Base-by-base conservation (phyloP, 2,113 vertebrate species). In the Eleginops maclovinus region DNA sequence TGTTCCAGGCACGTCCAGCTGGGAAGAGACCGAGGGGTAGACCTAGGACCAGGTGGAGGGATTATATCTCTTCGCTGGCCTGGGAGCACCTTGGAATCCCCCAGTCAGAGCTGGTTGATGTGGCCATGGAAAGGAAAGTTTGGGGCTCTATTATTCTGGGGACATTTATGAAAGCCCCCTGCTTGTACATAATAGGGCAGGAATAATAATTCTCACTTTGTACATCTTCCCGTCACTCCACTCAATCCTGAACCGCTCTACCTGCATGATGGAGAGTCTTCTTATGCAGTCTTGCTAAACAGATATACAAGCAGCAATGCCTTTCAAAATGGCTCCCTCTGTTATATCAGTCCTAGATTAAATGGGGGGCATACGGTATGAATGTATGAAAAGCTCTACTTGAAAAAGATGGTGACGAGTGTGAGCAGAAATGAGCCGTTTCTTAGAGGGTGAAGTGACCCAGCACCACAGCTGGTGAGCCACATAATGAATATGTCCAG, bases 341-440 rank as follows among this genome's bases (percentile, higher is more conserved):
- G 51, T 72, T 59, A 63, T n/a, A 69, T 79, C 64, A 72, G 78
- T 79, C 59, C 49, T 62, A 58, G 26, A 70, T 59, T 58, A 62
- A 64, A 67, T n/a, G 10, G 36, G 67, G 6, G 58, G n/a, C n/a
- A n/a, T n/a, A n/a, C n/a, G n/a, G n/a, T n/a, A n/a, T n/a, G n/a
- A n/a, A n/a, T 17, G 43, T 64, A 62, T 66, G 65, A 84, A 79
- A 83, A 79, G 58, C 75, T 87, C 66, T 76, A 40, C 88, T 90
- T 89, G 87, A 92, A 86, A 89, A 24, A 4, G 84, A 83, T 69
- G 75, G 77, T 75, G 72, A 87, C 44, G 61, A 82, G 72, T 61
- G 73, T 72, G 46, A 72, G 65, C 41, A 63, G 54, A 61, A 73
- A 74, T 9, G 55, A 73, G 40, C 9, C 4, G 1, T 46, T 43